Base-by-base conservation (phyloP, 2,888 invertebrate species). In the Stictocephala bisonia region DNA sequence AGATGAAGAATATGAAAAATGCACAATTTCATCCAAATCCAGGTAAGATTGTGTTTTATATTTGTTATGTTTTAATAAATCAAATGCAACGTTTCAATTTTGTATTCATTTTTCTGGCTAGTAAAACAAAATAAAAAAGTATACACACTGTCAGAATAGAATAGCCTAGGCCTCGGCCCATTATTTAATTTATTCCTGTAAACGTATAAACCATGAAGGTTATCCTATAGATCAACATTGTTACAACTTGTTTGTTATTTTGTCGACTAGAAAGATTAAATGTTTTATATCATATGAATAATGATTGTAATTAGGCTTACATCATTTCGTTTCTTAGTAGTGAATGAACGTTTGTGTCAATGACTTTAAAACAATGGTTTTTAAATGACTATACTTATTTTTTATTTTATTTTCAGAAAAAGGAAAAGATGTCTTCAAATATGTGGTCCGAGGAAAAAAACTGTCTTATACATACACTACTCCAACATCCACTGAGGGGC, bases 31-130 rank as follows among this genome's bases (percentile, higher is more conserved):
- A 50, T 50, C 9, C 9, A 50, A 20, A 50, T 20, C 4, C 50
- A 50, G 50, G 50, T 50, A 50, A 50, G 50, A 50, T 50, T 50
- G 50, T 50, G 50, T 50, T 50, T 50, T 50, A 50, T 50, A 50
- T 22, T 50, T 50, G 15, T 50, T 50, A 50, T 22, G 22, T n/a
- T n/a, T 50, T 50, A 50, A 50, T 20, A 50, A 50, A 50, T 3
- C 22, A 22, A 20, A 50, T 20, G 15, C 50, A 50, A 20, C 22
- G 50, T 50, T 22, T 22, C 15, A 50, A 50, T 15, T 22, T 20
- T 50, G 22, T 20, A 20, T 50, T 50, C 18, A 50, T 22, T 50
- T 50, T 18, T 44, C 44, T 44, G 44, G 44, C 44, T 44, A 53
- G 26, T 44, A 44, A 44, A 44, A 44, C 44, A 44, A 44, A 44